Evolutionary conservation across 2,888 invertebrate species (phyloP), one percentile per base, ranked within the genome.

Genomic region (Eupithecia dodoneata): DNA sequence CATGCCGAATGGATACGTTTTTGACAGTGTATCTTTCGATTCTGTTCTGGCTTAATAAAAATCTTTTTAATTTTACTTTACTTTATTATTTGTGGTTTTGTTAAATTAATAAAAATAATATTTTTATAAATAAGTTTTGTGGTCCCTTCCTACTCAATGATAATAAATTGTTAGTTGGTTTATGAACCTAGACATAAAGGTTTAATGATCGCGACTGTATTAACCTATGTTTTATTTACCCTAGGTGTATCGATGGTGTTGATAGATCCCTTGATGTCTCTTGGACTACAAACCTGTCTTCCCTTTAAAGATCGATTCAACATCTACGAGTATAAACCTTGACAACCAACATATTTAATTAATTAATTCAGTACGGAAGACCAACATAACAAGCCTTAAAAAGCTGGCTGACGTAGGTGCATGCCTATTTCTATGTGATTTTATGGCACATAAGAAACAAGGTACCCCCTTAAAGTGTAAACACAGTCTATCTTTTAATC

Each of bases 351-450:
- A 70, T 72, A 71, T 74, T 76, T 72, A 73, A 76, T 73, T 72
- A 72, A 74, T 74, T 72, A 70, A 74, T 74, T 30, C 76, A 70
- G 18, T 69, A 49, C 75, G 75, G 78, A 74, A 74, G 74, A 59
- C 71, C 9, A 18, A 15, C 30, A 9, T 45, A 59, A 18, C 55
- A 59, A 59, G 55, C 55, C 55, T 59, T 59, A 59, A 18, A 18
- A 59, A 59, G 55, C 55, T 59, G 7, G 9, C 18, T 63, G 63
- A 63, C n/a, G 30, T 30, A 59, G 4, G 4, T 30, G 30, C 4
- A 18, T 59, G 59, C 18, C 18, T 12, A 30, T 59, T 59, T 59
- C 59, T 59, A 18, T 63, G 30, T 12, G 63, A 12, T 63, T 18
- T 30, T 30, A 30, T 12, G 30, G 30, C 12, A 18, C 10, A 12